phyloP scores from a whole-genome alignment of 2,797 vertebrate genomes.

The Cossypha polioptera region DNA sequence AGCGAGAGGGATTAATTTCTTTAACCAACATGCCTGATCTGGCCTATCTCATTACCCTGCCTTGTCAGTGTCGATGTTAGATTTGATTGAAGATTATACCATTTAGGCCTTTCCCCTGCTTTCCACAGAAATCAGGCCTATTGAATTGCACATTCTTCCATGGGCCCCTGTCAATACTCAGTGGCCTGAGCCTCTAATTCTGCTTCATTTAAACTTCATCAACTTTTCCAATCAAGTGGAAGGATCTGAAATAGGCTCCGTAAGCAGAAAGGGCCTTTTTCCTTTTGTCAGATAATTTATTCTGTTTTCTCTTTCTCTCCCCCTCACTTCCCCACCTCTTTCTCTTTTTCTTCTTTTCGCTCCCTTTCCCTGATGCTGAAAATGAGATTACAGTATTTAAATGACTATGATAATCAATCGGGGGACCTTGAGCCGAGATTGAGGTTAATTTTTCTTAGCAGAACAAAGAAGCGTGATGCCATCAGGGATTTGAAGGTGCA shows the following conservation, averaged over 20 bases:
- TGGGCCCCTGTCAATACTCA: constrained; percentile 82
- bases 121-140: constrained; percentile 58
- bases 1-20: constrained; percentile 88
- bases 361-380: constrained; percentile 90
- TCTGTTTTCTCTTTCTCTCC: constrained; percentile 67
- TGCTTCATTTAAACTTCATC: constrained; percentile 99
- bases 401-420: constrained; percentile 98
- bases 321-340: constrained; percentile 61
- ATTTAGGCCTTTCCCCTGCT: constrained; percentile 85
- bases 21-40: constrained; percentile 87
- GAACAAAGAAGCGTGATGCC: constrained; percentile 81
- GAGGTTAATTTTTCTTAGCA: constrained; percentile 87
- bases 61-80: constrained; percentile 90
- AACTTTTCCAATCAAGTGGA: constrained; percentile 99
- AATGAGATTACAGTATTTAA: constrained; percentile 99
- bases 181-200: constrained; percentile 96
- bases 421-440: constrained; percentile 79
- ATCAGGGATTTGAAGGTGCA: constrained; percentile 71
- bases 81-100: constrained; percentile 98
- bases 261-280: constrained; percentile 81
- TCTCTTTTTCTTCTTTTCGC: constrained; percentile 75
- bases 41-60: constrained; percentile 94
- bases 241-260: constrained; percentile 88
- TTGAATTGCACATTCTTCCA: constrained; percentile 77
- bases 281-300: constrained; percentile 85